Percentiles rank a stretch among this genome's conserved stretches.
Conservation (phyloP, 2,888 invertebrate species). For the Leucoptera coffeella region DNA sequence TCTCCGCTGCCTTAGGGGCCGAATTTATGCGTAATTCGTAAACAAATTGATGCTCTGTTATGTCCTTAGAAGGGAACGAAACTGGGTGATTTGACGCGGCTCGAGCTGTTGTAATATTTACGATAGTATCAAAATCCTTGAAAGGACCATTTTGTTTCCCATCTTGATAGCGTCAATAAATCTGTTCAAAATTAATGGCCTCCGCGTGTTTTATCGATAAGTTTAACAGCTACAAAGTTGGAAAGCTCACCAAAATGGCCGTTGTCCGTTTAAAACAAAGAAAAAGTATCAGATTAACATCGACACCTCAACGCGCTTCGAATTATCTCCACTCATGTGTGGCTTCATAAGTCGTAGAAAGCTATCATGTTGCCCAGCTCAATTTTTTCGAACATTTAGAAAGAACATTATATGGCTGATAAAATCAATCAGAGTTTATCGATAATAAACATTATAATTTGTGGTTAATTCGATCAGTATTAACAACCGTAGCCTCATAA, state of each 20-base stretch:
- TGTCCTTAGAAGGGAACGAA: conserved; percentile 30
- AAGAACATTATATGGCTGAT: no score
- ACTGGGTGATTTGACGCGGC: conserved; percentile 36
- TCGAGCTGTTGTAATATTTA: conserved; percentile 16
- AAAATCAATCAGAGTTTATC: no score
- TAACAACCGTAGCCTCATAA: conserved; percentile 26
- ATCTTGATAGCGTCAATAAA: no score
- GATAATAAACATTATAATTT: conserved; percentile 25
- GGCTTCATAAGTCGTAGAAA: conserved; percentile 47
- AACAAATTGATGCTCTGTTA: conserved; percentile 47
- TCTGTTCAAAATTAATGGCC: no score
- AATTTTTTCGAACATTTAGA: no score
- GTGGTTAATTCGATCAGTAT: conserved; percentile 27
- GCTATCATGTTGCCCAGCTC: conserved; percentile 43
- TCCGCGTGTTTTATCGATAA: no score
- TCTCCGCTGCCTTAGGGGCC: conserved; percentile 46
- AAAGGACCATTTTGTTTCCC: conserved; percentile 1
- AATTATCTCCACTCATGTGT: conserved; percentile 18
- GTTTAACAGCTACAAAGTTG: no score
- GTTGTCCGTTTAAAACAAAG: not conserved
- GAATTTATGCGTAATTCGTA: conserved; percentile 53
- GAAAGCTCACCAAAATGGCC: no score
- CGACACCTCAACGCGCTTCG: conserved; percentile 33
- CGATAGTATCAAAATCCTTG: conserved; percentile 7
- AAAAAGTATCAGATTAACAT: conserved; percentile 20